These are phyloP conservation scores for Blastomussa wellsi DNA, from an alignment of 92 coral and sea anemone genomes.

Conservation along the genomic window DNA sequence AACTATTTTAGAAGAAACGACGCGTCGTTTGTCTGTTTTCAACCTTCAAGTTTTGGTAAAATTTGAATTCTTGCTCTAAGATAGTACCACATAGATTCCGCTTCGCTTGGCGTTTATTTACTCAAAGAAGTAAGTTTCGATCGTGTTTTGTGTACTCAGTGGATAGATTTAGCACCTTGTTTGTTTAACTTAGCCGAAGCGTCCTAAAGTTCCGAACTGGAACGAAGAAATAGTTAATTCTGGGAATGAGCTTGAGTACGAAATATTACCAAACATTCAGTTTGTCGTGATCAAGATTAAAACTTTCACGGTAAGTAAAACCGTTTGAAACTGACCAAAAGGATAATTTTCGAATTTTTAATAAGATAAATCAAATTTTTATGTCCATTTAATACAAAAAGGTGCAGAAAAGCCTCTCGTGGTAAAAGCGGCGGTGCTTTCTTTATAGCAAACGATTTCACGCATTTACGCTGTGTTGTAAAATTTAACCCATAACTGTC, in stretches of 20 bases:
- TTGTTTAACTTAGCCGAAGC: not conserved
- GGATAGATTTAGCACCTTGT: not conserved
- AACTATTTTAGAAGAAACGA: not conserved
- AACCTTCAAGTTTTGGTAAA: not conserved
- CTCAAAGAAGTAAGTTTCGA: not conserved
- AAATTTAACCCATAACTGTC: too few species aligned
- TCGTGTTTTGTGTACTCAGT: not conserved
- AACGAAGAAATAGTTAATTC: not conserved
- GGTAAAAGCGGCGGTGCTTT: not conserved
- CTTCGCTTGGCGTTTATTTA: conserved; percentile 7
- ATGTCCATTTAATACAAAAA: not conserved
- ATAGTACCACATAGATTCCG: not conserved
- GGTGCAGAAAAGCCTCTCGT: not conserved
- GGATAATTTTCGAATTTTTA: not conserved
- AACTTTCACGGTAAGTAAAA: not conserved
- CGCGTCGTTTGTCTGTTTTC: not conserved
- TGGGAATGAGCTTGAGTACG: not conserved
- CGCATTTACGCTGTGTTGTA: too few species aligned
- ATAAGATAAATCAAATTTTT: not conserved
- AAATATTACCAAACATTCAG: conserved; percentile 10
- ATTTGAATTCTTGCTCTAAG: not conserved
- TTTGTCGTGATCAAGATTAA: not conserved
- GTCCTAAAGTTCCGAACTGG: too few species aligned
- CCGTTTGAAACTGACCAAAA: not conserved
- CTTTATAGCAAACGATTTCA: too few species aligned